Base-by-base conservation (phyloP, 2,888 invertebrate genomes). In the Dynastes grantii region DNA sequence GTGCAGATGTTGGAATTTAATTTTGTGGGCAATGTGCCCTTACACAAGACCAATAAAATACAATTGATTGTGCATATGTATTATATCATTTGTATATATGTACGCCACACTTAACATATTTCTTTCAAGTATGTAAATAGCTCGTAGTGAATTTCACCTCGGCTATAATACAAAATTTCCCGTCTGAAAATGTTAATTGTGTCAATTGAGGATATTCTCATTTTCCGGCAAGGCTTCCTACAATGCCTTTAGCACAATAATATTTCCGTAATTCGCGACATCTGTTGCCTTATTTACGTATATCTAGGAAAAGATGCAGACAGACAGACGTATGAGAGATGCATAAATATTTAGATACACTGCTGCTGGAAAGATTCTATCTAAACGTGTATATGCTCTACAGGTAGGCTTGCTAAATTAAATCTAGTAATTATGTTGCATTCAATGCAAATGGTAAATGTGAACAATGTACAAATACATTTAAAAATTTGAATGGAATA, bases 131-230 rank as follows among this genome's bases (percentile, higher is more conserved):
- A 45, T 1, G 2, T 8, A 45, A 45, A 11, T 45, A 45, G 11
- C 8, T 45, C 45, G 11, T 45, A 45, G 45, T 45, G 45, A 45
- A 45, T 45, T 71, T 55, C 32, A 55, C 16, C 16, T 32, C 32
- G 5, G 16, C 13, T 40, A 13, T 40, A 73, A 61, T 73, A 73
- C 22, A 73, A 73, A 73, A 40, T 73, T 58, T 73, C 58, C 58
- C 73, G 73, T 58, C 73, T 58, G 40, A 40, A 73, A 73, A 58
- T 73, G 58, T 73, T 73, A 73, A 73, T 73, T 73, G 58, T 58
- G 32, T 73, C 58, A 73, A 73, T 58, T 73, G 73, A 73, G 73
- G 73, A 73, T 73, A 58, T 73, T 73, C 58, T 73, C 73, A 58
- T 58, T 73, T 73, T 73, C 73, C 73, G 73, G 16, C 37, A 67